These are phyloP conservation scores for Montipora capricornis DNA, from an alignment of 64 coral and sea anemone species.

Conservation along the genomic window DNA sequence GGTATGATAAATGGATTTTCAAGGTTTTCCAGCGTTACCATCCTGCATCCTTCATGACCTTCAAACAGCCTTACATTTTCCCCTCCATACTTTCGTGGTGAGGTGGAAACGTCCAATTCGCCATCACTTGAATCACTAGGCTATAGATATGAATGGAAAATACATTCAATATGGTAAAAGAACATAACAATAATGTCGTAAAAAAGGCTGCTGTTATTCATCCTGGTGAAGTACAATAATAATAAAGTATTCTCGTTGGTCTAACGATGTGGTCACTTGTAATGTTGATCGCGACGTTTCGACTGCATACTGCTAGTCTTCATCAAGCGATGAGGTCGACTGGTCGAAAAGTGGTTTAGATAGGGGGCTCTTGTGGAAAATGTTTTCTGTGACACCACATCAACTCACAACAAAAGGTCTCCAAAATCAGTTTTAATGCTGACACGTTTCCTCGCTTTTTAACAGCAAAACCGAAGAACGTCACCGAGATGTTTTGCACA, in stretches of 20 bases:
- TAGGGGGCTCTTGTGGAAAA: too few species aligned
- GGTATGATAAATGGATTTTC: conserved; percentile 59
- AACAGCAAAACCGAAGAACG: too few species aligned
- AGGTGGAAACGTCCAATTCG: background rate
- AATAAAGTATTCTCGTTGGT: background rate
- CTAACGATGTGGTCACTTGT: too few species aligned
- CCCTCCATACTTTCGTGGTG: conserved; percentile 52
- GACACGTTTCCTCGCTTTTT: too few species aligned
- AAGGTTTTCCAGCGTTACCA: conserved; percentile 58
- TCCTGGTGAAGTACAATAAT: too few species aligned
- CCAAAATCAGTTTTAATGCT: too few species aligned
- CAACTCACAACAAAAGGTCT: background rate
- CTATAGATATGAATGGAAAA: conserved; percentile 9
- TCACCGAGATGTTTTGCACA: too few species aligned
- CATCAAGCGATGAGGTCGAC: background rate
- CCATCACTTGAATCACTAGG: background rate
- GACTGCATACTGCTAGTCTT: too few species aligned
- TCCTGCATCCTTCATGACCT: background rate
- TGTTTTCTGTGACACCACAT: too few species aligned
- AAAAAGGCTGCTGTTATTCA: too few species aligned
- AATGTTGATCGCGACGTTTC: too few species aligned
- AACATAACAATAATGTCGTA: background rate
- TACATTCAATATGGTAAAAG: background rate
- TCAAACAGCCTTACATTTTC: conserved; percentile 7
- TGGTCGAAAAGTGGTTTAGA: background rate